Evolutionary conservation across 2,797 vertebrate species (phyloP), one percentile per base, ranked within the genome.

Genomic region (Dryobates pubescens): DNA sequence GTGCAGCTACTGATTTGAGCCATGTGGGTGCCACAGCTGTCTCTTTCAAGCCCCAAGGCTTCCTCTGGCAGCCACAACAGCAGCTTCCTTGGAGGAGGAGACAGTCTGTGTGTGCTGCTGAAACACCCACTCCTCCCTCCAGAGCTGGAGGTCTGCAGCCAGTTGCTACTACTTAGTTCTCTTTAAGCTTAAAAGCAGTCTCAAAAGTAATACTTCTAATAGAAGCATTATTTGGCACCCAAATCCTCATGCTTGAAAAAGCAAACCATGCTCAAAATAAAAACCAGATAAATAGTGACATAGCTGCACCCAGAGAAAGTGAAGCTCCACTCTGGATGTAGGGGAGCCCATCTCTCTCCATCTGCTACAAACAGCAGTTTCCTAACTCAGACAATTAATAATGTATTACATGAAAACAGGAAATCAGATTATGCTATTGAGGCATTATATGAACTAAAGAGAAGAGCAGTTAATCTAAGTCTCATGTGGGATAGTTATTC

Each of bases 361-460:
- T 72, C 47, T 3, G 9, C 65, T 61, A 59, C 77, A 90, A 91
- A 93, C 57, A 67, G 67, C 64, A 7, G 73, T 75, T 85, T 85
- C 69, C 54, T 64, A 82, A 88, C 68, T 81, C 73, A 43, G 84
- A 90, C 58, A 83, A 75, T 69, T 90, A 89, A 72, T 59, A 69
- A 92, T 54, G 58, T 74, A 94, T 84, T 84, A 94, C 0, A 23
- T 87, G 91, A 93, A 92, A 83, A 94, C 59, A 75, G 82, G 73
- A 90, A 95, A 96, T 58, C 67, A 94, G 81, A 91, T 56, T 69
- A 77, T n/a, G 70, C 79, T 93, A 91, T 77, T 92, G 82, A 86
- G 62, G 62, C 77, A 74, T 79, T 95, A 90, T 29, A 91, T 69
- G 93, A 95, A 82, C 82, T 81, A 89, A 92, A 92, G 20, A 75